phyloP scores from a whole-genome alignment of 2,113 vertebrate species.

The Mungos mungo region DNA sequence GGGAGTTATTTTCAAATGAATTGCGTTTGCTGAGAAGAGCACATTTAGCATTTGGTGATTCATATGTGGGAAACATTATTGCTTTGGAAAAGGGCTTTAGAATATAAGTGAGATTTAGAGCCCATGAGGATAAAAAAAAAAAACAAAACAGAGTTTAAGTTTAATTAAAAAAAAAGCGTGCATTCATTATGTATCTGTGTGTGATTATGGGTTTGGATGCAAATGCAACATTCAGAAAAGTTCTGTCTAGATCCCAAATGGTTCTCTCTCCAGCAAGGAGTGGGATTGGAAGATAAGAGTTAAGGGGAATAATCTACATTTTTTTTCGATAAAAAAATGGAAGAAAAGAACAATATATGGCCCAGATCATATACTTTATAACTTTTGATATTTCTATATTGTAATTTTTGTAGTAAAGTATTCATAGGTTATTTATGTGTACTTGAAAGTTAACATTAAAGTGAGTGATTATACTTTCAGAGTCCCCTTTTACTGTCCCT shows the following conservation, averaged over 20 bases:
- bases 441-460: not conserved
- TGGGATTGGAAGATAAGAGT: not conserved
- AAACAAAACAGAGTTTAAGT: constrained; percentile 42
- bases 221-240: not conserved
- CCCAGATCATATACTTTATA: not conserved
- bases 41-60: constrained; percentile 67
- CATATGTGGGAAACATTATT: constrained; percentile 32
- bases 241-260: not conserved
- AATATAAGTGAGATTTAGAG: constrained; percentile 59
- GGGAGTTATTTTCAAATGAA: constrained; percentile 57
- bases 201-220: not conserved
- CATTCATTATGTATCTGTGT: not conserved
- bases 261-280: not conserved
- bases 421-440: not conserved
- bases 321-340: not conserved
- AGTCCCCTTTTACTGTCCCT: not conserved
- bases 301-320: not conserved
- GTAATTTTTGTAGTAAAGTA: not conserved
- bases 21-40: constrained; percentile 62
- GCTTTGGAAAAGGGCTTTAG: constrained; percentile 58
- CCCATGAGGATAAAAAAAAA: constrained; percentile 35
- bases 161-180: constrained; percentile 25
- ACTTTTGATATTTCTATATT: not conserved
- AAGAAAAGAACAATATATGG: not conserved
- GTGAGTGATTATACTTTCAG: not conserved